Evolutionary conservation across 2,888 invertebrate genomes (phyloP).

Genomic region (Xestia xanthographa): DNA sequence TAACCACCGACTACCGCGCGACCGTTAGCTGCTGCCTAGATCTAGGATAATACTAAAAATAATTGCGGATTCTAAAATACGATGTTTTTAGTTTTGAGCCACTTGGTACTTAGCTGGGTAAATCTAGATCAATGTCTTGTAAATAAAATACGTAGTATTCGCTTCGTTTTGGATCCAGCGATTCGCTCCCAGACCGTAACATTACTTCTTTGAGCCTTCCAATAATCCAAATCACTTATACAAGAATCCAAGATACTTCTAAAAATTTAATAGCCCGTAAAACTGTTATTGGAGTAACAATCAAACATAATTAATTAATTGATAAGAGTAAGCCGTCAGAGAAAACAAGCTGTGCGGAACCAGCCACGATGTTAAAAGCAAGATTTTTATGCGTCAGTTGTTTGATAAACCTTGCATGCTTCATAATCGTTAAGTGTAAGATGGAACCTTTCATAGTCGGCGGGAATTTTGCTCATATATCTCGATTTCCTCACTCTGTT

Average conservation of each 20-base stretch:
- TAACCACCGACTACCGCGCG: constrained; percentile 70
- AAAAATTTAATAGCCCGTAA: constrained; percentile 22
- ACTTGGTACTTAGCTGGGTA: background rate
- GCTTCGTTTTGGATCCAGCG: background rate
- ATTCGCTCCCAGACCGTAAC: background rate
- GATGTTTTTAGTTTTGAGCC: constrained; percentile 47
- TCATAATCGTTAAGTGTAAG: background rate
- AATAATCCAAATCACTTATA: background rate
- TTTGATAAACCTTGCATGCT: background rate
- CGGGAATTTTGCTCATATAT: constrained; percentile 20
- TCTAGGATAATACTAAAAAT: constrained; percentile 60
- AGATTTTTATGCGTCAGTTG: constrained; percentile 4
- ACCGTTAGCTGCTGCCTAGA: constrained; percentile 65
- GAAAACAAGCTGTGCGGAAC: background rate
- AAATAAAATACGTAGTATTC: background rate
- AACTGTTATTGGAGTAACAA: constrained; percentile 24
- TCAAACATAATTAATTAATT: constrained; percentile 36
- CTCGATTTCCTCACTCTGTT: constrained; percentile 49
- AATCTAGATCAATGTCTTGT: constrained; percentile 1
- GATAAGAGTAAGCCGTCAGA: constrained; percentile 24
- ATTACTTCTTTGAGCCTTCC: background rate
- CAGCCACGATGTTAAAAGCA: constrained; percentile 19
- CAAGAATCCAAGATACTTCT: background rate
- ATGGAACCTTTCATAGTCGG: constrained; percentile 49
- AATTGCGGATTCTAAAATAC: constrained; percentile 60